Base-by-base conservation (phyloP, 30 jellyfish, hydroid and myxozoan genomes). In the Chironex yamaguchii region DNA sequence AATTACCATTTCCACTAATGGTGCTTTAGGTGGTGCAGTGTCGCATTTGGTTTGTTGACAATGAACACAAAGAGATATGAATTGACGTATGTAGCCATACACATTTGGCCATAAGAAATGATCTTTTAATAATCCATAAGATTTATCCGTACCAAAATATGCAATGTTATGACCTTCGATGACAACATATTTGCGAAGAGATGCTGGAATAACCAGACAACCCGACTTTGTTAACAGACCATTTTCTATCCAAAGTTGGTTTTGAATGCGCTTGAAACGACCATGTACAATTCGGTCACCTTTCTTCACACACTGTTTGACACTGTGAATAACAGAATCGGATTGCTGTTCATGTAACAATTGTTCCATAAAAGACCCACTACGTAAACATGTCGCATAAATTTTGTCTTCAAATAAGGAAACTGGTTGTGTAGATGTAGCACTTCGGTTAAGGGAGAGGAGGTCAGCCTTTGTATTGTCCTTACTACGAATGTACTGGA, bases 401-500 rank as follows among this genome's bases (percentile, higher is more conserved):
- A 68, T 33, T 34, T 35, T 32, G 69, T 68, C 82, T 68, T 68
- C 82, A 33, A 68, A 68, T 27, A 3, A 1, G 22, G 69, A 27
- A 13, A 4, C 27, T 29, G 24, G 69, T 24, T 68, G 82, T 14
- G 11, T 4, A 31, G 20, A 20, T 13, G 68, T 12, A 1, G 82
- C 82, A 14, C 70, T 66, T 14, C 30, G 4, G 21, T 29, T 32
- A 20, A 63, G 33, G 68, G 82, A 68, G 28, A 68, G 68, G 6
- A 66, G 67, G 32, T 80, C 91, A 2, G 91, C 91, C 58, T 82
- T 82, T 14, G 24, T 75, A 82, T 82, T 68, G 14, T 82, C 92
- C 33, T 67, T 67, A 24, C 92, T 79, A 4, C 62, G 92, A 24
- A 82, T 67, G 64, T 66, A 67, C 74, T 66, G 79, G 21, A 82